These are phyloP conservation scores for Mirza zaza DNA, from an alignment of 2,113 vertebrate genomes.

Conservation along the genomic window DNA sequence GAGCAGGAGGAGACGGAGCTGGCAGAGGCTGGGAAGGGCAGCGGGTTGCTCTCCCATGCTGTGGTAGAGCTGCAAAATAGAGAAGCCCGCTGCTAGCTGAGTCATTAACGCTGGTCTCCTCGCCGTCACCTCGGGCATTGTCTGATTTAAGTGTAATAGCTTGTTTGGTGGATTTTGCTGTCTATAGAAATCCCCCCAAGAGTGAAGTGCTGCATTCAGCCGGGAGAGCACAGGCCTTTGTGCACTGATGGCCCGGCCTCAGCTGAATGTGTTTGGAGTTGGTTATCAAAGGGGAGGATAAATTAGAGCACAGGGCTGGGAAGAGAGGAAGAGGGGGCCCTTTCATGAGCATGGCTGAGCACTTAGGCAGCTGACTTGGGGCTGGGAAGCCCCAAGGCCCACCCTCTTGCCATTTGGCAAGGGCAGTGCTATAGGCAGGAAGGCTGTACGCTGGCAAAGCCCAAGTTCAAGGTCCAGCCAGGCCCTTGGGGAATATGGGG, in stretches of 20 bases:
- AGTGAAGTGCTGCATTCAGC: constrained; percentile 59
- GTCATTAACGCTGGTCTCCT: constrained; percentile 76
- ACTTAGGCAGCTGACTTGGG: constrained; percentile 55
- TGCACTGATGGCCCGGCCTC: constrained; percentile 60
- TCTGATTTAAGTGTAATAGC: constrained; percentile 80
- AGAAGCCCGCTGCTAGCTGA: constrained; percentile 70
- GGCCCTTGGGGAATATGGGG: neutral
- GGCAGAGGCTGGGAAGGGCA: constrained; percentile 68
- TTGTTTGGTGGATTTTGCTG: constrained; percentile 77
- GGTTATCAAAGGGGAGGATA: constrained; percentile 77
- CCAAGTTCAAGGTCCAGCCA: neutral
- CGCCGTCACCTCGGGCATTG: constrained; percentile 69
- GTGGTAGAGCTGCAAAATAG: constrained; percentile 67
- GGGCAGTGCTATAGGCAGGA: neutral
- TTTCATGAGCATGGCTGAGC: constrained; percentile 66
- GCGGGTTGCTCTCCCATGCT: constrained; percentile 53
- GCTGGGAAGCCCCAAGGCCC: neutral
- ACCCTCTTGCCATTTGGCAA: constrained; percentile 55
- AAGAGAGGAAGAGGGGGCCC: constrained; percentile 67
- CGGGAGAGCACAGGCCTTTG: constrained; percentile 44
- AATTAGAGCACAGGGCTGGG: constrained; percentile 69
- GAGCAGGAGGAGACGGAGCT: constrained; percentile 20
- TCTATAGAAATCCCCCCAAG: constrained; percentile 41
- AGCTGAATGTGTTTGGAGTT: constrained; percentile 65
- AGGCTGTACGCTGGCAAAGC: neutral